phyloP scores from a whole-genome alignment of 2,113 vertebrate species.

The Eudyptes chrysolophus region DNA sequence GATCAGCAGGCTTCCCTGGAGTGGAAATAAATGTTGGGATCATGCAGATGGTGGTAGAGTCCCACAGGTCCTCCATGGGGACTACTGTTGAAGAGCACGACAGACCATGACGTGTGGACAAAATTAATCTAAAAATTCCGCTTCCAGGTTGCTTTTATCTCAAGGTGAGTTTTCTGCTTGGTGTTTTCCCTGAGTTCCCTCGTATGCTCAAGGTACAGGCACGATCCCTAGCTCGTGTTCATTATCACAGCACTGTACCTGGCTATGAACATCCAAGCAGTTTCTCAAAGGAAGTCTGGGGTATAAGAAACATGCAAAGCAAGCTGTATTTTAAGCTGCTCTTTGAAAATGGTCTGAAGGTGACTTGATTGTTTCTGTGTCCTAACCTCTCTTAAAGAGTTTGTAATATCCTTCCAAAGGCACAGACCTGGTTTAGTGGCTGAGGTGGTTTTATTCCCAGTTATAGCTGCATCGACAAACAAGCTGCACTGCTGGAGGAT shows the following conservation, averaged over 20 bases:
- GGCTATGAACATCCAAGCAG: background rate
- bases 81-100: background rate
- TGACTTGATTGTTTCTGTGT: background rate
- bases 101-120: background rate
- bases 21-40: background rate
- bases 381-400: background rate
- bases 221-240: background rate
- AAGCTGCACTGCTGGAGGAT: background rate
- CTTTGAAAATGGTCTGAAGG: background rate
- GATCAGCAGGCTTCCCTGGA: background rate
- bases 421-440: background rate
- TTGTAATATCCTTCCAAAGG: background rate
- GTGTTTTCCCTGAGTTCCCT: background rate
- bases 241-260: background rate
- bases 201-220: fast-evolving
- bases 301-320: background rate
- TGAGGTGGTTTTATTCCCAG: background rate
- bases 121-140: background rate
- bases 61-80: background rate
- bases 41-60: background rate
- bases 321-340: background rate
- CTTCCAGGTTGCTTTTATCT: background rate
- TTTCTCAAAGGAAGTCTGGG: background rate
- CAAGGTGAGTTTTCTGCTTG: background rate
- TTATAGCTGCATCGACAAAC: constrained; percentile 21